phyloP scores from a whole-genome alignment of 2,113 vertebrate genomes.

The Syngnathus typhle region DNA sequence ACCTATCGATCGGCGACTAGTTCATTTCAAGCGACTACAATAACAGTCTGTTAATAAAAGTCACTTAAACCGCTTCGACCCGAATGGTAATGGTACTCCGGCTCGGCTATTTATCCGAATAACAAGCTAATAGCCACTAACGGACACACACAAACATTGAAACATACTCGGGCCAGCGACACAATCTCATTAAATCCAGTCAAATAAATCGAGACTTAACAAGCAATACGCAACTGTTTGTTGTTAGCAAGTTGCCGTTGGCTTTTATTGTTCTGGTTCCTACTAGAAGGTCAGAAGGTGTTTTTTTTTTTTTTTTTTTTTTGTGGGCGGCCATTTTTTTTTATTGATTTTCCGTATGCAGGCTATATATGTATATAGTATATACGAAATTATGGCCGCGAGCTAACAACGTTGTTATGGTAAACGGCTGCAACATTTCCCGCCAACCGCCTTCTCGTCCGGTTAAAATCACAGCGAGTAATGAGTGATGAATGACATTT shows the following conservation, averaged over 20 bases:
- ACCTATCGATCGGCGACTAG: background rate
- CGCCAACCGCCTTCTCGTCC: background rate
- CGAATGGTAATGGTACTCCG: background rate
- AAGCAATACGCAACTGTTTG: background rate
- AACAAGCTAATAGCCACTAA: background rate
- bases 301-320: no score
- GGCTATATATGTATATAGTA: no score
- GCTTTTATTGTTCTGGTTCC: background rate
- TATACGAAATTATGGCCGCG: background rate
- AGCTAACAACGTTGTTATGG: background rate
- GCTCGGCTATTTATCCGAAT: background rate
- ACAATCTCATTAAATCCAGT: background rate
- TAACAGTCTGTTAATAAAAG: constrained; percentile 2
- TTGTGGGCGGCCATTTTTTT: no score
- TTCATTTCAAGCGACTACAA: constrained; percentile 1
- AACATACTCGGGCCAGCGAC: no score
- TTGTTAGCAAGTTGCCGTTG: background rate
- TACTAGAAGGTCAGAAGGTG: no score
- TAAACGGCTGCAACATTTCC: background rate
- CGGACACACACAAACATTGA: background rate
- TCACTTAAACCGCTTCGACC: background rate
- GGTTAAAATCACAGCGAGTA: background rate
- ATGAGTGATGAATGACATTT: constrained; percentile 26
- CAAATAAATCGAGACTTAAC: background rate
- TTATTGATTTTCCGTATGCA: no score